Evolutionary conservation across 2,113 vertebrate genomes (phyloP).

Genomic region (Oryctolagus cuniculus): DNA sequence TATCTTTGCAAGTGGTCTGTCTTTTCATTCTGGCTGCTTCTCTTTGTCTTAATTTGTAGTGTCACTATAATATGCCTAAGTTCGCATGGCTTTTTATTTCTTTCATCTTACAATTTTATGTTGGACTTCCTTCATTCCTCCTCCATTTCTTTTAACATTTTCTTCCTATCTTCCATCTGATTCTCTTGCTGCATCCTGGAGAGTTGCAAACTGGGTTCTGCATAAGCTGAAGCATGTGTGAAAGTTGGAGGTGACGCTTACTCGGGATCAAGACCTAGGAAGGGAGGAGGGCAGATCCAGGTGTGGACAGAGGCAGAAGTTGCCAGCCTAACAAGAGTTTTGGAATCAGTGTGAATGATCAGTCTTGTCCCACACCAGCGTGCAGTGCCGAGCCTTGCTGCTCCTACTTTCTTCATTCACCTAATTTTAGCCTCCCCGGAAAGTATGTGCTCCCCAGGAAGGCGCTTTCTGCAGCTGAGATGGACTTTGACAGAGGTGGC

Average conservation of each 20-base stretch:
- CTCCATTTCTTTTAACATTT: neutral
- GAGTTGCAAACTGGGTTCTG: neutral
- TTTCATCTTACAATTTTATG: neutral
- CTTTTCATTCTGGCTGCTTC: neutral
- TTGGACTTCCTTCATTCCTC: neutral
- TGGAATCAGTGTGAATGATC: neutral
- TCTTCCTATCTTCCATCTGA: neutral
- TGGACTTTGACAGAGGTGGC: neutral
- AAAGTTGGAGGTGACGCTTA: neutral
- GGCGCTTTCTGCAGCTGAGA: neutral
- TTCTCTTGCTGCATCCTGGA: neutral
- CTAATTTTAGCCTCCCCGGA: neutral
- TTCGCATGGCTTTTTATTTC: neutral
- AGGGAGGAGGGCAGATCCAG: neutral
- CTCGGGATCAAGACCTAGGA: neutral
- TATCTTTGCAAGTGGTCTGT: neutral
- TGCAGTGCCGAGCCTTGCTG: neutral
- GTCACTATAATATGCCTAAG: neutral
- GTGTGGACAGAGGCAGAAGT: neutral
- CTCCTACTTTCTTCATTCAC: neutral
- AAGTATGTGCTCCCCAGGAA: neutral
- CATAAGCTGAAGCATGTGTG: neutral
- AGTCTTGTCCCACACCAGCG: neutral
- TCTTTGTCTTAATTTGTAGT: neutral
- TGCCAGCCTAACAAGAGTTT: neutral